A percentile compares a stretch with the other conserved stretches of the same genome.
These are phyloP conservation scores for Laterallus jamaicensis DNA, from an alignment of 2,113 vertebrate genomes.

Conservation along the genomic window DNA sequence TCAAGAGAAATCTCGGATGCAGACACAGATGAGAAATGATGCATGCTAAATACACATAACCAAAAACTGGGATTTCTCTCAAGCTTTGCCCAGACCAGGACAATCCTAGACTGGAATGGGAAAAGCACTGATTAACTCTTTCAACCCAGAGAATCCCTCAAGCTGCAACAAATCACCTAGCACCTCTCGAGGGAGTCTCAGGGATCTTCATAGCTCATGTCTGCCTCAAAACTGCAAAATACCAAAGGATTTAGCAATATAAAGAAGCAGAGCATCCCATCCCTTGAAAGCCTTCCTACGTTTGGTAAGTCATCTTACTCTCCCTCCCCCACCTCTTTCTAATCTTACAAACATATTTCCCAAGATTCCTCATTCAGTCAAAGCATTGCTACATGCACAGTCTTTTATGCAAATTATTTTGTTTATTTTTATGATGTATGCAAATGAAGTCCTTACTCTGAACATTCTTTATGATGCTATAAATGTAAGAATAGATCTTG, in stretches of 20 bases:
- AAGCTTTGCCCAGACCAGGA: not conserved
- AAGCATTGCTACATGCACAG: not conserved
- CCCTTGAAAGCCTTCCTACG: not conserved
- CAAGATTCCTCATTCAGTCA: not conserved
- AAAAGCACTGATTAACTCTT: not conserved
- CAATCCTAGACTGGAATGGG: not conserved
- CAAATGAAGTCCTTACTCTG: slow-evolving; percentile 58
- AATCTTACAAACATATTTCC: not conserved
- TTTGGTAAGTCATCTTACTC: not conserved
- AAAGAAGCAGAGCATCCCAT: not conserved
- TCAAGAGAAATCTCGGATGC: not conserved
- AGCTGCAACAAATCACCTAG: not conserved
- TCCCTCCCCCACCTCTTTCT: not conserved
- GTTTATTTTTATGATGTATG: slow-evolving; percentile 65
- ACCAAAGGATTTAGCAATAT: not conserved
- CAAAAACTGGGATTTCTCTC: not conserved
- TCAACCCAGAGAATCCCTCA: not conserved
- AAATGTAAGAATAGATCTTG: slow-evolving; percentile 60
- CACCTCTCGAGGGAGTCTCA: not conserved
- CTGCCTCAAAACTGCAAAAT: not conserved
- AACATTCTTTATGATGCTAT: slow-evolving; percentile 54
- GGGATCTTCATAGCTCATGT: not conserved
- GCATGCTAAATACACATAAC: not conserved
- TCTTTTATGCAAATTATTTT: slow-evolving; percentile 62
- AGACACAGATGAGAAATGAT: not conserved